Evolutionary conservation across 2,113 vertebrate genomes (phyloP), one percentile per base, ranked within the genome.

Genomic region (Albula glossodonta): DNA sequence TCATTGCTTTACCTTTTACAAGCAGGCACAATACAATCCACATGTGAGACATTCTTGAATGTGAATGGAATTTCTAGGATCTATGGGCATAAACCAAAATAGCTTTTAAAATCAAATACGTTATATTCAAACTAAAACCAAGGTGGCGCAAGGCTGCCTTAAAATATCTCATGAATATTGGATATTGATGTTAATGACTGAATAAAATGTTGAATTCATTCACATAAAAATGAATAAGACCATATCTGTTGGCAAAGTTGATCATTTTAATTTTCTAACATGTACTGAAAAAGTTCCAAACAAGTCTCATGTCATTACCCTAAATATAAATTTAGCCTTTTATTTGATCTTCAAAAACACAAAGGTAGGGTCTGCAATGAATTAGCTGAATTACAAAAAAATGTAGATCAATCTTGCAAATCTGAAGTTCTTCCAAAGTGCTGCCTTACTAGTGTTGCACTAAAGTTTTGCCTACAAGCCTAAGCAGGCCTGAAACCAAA

Each of bases 1-100:
- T 19, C 87, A 9, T 15, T 2, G 10, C 31, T 82, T 87, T 92
- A 96, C 95, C 95, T 87, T 92, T 83, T 41, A 94, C 86, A 57
- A 92, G 74, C 31, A 93, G 56, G 52, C 88, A 86, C 49, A 94
- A 53, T 5, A 89, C 15, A 6, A 94, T 90, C 92, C 92, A 92
- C 5, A 79, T 25, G n/a, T 11, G 7, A 78, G 83, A 50, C 94
- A 95, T 95, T 79, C 87, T 92, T 93, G 12, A 19, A 10, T 86
- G 50, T 81, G 12, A 8, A 88, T 2, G 17, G 50, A 85, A 63
- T 12, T 51, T 51, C 41, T 51, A 66, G 25, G 50, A 85, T n/a
- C 17, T 74, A 74, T 31, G 70, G 10, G 70, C 70, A 74, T 74
- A 80, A 80, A 2, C 17, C 78, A 80, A 12, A 48, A 49, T 41